Percentiles rank a stretch among this genome's conserved stretches.
Conservation (phyloP, 2,888 invertebrate species). For the Megaustenia siamemsis region DNA sequence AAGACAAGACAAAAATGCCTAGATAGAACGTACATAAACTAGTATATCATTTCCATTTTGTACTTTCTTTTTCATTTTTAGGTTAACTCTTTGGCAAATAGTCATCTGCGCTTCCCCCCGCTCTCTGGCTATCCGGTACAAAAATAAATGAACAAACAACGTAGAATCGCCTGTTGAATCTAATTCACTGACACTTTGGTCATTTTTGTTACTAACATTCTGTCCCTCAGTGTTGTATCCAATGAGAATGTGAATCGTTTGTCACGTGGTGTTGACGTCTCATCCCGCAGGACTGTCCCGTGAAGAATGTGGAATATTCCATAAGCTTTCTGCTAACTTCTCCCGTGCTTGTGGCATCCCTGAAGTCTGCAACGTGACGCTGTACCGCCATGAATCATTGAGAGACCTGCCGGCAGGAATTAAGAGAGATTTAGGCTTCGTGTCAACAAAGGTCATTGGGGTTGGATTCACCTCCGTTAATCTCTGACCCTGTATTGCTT, state of each 20-base stretch:
- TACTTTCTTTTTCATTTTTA: not conserved
- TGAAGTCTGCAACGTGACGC: not conserved
- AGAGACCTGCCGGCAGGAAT: not conserved
- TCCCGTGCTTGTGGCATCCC: not conserved
- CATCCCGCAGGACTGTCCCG: not conserved
- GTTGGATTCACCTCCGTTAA: not conserved
- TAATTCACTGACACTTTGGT: not conserved
- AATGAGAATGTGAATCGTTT: not conserved
- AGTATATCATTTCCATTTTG: too few relatives aligned
- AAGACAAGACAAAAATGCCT: too few relatives aligned
- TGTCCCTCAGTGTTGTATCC: not conserved
- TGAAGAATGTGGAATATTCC: not conserved
- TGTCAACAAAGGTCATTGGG: not conserved
- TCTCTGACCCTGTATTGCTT: not conserved
- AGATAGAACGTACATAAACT: too few relatives aligned
- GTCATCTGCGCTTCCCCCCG: too few relatives aligned
- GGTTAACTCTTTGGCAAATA: not conserved
- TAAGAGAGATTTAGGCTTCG: not conserved
- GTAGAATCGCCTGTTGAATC: not conserved
- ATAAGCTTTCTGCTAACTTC: not conserved
- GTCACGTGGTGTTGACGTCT: not conserved
- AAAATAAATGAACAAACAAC: not conserved
- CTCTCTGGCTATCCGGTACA: too few relatives aligned
- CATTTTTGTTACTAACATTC: not conserved
- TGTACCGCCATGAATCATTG: not conserved